phyloP scores from a whole-genome alignment of 1,140 invertebrate genomes.

The Aleiodes sp. region DNA sequence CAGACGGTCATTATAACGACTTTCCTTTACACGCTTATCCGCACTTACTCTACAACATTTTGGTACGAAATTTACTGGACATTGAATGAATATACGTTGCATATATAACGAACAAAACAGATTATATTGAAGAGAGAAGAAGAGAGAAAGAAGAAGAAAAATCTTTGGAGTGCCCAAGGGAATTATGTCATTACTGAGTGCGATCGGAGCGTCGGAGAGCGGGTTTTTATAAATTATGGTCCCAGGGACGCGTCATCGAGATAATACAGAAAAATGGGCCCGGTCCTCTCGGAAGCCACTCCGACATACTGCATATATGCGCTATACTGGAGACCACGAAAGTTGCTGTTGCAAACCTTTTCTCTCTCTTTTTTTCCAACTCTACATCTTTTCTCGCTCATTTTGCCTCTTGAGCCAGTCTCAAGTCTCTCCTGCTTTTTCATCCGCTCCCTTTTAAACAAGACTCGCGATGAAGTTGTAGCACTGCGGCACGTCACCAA shows the following conservation, averaged over 20 bases:
- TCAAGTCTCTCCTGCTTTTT: constrained; percentile 3
- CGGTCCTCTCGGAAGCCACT: constrained; percentile 13
- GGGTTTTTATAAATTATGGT: constrained; percentile 48
- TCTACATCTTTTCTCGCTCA: neutral
- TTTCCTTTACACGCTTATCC: too few species aligned
- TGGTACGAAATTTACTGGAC: neutral
- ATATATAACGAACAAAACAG: neutral
- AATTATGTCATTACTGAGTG: constrained; percentile 47
- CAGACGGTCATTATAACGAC: too few species aligned
- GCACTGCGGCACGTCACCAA: constrained; percentile 12
- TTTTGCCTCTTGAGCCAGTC: constrained; percentile 20
- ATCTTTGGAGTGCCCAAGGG: neutral
- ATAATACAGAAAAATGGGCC: constrained; percentile 55
- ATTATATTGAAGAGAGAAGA: neutral
- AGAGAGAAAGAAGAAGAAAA: neutral
- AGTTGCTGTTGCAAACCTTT: constrained; percentile 19
- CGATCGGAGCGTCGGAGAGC: constrained; percentile 17
- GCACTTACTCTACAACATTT: neutral
- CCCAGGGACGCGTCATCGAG: constrained; percentile 46
- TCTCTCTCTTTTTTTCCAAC: constrained; percentile 9
- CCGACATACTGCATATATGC: neutral
- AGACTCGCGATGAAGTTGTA: constrained; percentile 23
- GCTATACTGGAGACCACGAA: neutral
- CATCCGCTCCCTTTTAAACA: constrained; percentile 5
- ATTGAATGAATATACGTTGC: neutral